phyloP scores from a whole-genome alignment of 2,113 vertebrate genomes.

The Rattus norvegicus region GRCr8 NC_086030.1:38752001-38752500 shows the following conservation, averaged over 20 bases:
- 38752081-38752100: neutral
- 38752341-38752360: neutral
- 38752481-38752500: neutral
- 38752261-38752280: neutral
- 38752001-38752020: rapidly evolving
- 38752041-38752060: rapidly evolving
- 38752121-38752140: neutral
- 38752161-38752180: neutral
- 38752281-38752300: neutral
- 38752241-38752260: neutral
- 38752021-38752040: neutral
- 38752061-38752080: neutral
- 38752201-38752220: neutral
- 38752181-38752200: neutral
- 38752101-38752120: neutral
- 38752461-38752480: neutral
- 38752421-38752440: neutral
- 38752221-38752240: neutral
- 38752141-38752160: neutral
- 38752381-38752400: rapidly evolving
- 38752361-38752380: neutral
- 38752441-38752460: rapidly evolving
- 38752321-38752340: too few species aligned
- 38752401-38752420: neutral
- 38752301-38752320: neutral